Base-by-base conservation (phyloP, 2,797 vertebrate species). In the Toxotes lorentzi region DNA sequence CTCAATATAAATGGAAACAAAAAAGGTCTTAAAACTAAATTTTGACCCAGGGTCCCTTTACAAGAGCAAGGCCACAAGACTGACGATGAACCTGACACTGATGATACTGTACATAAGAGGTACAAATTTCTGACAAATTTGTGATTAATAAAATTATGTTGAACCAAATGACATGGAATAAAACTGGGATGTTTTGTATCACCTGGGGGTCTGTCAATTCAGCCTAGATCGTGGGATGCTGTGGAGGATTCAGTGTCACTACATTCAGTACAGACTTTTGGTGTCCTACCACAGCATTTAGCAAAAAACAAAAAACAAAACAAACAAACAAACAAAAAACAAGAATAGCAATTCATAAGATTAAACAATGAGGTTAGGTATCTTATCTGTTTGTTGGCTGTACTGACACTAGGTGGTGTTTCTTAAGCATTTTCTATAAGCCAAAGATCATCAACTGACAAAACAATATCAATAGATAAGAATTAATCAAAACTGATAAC, bases 331-430 rank as follows among this genome's bases (percentile, higher is more conserved):
- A 30, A 30, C 2, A 30, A 30, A 30, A 30, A 30, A 30, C 2
- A 41, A 23, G 12, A 53, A 23, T 7, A 5, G 53, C 4, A 19
- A 40, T 35, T 69, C 23, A 60, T n/a, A 10, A 27, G 14, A 24
- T 43, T 11, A 13, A 47, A 38, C 23, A 11, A 34, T 12, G 2
- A 0, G 34, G 8, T 41, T 2, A 14, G 3, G 21, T 50, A 63
- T 47, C 38, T 38, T 30, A 30, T 24, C 35, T 40, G 13, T 38
- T 32, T 50, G 9, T 34, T 9, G 58, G 17, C 4, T 16, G 4
- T 21, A 5, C 2, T 34, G 70, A 41, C 81, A 61, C 47, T 65
- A 73, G 58, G 65, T 61, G 76, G 77, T 45, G 83, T 45, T 57
- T 76, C 17, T 38, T 40, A 17, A 30, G 23, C 13, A 16, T 50